Percentiles rank a stretch among this genome's conserved stretches.
phyloP scores from a whole-genome alignment of 1,140 invertebrate genomes.

The Campoletis sonorensis region DNA sequence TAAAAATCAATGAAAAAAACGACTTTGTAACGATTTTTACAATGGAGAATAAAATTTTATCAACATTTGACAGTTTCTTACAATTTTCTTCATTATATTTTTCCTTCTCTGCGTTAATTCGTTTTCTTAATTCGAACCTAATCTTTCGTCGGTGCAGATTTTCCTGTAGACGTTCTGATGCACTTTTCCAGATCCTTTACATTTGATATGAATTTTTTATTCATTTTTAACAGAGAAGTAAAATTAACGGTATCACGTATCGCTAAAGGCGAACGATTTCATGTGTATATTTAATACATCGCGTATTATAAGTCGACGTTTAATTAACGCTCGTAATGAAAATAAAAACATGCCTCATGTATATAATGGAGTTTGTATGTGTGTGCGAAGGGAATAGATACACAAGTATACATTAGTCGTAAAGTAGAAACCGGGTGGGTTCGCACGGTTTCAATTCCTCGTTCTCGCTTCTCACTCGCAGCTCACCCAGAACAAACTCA shows the following conservation, averaged over 20 bases:
- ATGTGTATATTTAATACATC: neutral
- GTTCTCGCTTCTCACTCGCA: neutral
- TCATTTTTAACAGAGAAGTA: too few species aligned
- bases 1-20: neutral
- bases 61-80: too few species aligned
- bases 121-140: too few species aligned
- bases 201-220: too few species aligned
- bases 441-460: slow-evolving; percentile 42
- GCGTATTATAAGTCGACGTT: slow-evolving; percentile 28
- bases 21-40: too few species aligned
- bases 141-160: too few species aligned
- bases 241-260: neutral
- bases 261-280: neutral
- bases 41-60: too few species aligned
- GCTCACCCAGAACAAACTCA: neutral
- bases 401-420: neutral
- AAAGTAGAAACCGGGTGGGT: slow-evolving; percentile 4
- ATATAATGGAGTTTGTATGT: neutral
- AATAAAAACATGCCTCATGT: neutral
- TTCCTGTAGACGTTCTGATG: too few species aligned
- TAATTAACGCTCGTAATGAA: slow-evolving; percentile 41
- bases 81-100: too few species aligned
- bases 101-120: too few species aligned
- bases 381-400: neutral
- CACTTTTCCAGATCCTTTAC: too few species aligned